Evolutionary conservation across 2,888 invertebrate genomes (phyloP).

Genomic region (Oscheius sp.): DNA sequence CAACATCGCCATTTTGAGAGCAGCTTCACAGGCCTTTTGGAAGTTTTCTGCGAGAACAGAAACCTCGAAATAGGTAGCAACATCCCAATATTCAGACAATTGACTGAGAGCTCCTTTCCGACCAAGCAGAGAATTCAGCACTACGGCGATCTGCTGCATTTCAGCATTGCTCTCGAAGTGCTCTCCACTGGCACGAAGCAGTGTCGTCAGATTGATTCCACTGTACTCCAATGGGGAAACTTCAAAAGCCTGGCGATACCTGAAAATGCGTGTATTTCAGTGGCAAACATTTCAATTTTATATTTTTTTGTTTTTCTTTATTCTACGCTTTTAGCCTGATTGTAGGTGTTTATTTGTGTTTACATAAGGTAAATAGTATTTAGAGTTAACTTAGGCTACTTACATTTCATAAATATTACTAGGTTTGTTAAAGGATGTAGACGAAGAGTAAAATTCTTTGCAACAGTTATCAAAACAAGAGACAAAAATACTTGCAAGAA

Average conservation of each 20-base stretch:
- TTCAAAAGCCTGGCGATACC: conserved; percentile 80
- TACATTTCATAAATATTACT: no score
- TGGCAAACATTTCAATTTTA: no score
- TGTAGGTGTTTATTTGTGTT: no score
- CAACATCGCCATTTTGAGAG: conserved; percentile 76
- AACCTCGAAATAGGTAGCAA: conserved; percentile 78
- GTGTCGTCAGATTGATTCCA: conserved; percentile 95
- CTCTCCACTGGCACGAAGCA: conserved; percentile 93
- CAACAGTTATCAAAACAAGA: no score
- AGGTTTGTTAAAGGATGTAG: no score
- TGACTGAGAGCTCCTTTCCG: conserved; percentile 93
- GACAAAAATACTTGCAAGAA: no score
- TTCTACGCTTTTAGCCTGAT: no score
- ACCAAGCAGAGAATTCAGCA: conserved; percentile 94
- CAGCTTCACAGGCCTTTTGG: conserved; percentile 93
- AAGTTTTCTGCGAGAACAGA: conserved; percentile 96
- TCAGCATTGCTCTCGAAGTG: conserved; percentile 80
- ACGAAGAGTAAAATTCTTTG: no score
- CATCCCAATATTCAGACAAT: conserved; percentile 97
- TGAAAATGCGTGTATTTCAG: no score
- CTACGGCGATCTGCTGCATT: conserved; percentile 79
- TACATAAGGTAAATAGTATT: no score
- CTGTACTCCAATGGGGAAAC: conserved; percentile 98
- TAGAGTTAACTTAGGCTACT: no score
- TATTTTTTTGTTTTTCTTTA: not conserved